Evolutionary conservation across 2,888 invertebrate species (phyloP).

Genomic region (Falcaria lacertinaria): DNA sequence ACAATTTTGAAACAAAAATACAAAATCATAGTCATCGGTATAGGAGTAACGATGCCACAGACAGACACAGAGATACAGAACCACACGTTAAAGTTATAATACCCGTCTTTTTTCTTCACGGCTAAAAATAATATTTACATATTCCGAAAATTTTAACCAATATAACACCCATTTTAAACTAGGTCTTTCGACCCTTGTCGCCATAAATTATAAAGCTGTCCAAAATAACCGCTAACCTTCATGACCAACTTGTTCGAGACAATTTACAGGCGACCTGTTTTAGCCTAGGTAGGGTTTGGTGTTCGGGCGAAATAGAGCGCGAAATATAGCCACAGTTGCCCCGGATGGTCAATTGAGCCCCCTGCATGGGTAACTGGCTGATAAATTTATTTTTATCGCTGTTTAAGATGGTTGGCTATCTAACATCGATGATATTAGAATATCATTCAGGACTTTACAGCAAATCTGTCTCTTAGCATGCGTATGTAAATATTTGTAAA

Average conservation of each 20-base stretch:
- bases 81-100: no score
- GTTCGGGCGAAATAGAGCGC: slow-evolving; percentile 51
- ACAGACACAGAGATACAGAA: no score
- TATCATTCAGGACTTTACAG: no score
- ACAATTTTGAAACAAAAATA: no score
- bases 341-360: slow-evolving; percentile 24
- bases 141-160: background rate
- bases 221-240: slow-evolving; percentile 20
- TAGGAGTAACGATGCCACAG: no score
- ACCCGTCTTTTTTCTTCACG: no score
- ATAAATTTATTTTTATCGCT: slow-evolving; percentile 22
- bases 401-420: no score
- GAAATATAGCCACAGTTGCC: slow-evolving; percentile 25
- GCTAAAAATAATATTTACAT: background rate
- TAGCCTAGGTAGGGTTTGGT: slow-evolving; percentile 30
- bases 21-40: no score
- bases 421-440: no score
- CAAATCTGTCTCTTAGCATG: no score
- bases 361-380: slow-evolving; percentile 26
- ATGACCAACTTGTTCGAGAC: slow-evolving; percentile 12
- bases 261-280: slow-evolving; percentile 45
- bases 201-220: slow-evolving; percentile 12
- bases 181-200: slow-evolving; percentile 10
- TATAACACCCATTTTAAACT: background rate
- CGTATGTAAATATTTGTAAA: no score